These are phyloP conservation scores for Cantharis nigra DNA, from an alignment of 2,888 invertebrate genomes.

Conservation along the genomic window DNA sequence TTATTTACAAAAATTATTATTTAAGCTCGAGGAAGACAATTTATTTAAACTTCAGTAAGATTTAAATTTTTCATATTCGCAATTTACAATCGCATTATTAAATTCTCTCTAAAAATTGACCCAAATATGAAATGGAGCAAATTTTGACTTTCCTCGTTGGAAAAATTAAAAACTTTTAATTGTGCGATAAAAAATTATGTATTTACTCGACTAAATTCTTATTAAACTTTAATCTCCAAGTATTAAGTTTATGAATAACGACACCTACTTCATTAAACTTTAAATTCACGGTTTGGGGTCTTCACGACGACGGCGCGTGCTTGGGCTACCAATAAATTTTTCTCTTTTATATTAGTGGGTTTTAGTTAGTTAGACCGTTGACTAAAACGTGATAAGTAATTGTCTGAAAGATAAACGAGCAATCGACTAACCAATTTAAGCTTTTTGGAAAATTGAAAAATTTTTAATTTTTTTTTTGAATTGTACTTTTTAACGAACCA, in stretches of 20 bases:
- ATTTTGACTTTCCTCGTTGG: not conserved
- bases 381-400: not conserved
- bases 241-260: not conserved
- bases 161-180: not conserved
- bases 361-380: not conserved
- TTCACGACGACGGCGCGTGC: not conserved
- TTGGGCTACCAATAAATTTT: not conserved
- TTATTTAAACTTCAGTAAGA: not conserved
- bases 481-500: not conserved
- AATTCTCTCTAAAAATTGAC: conserved; percentile 4
- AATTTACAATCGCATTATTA: not conserved
- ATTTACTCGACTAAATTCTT: not conserved
- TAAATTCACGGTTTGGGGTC: not conserved
- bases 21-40: not conserved
- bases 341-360: not conserved
- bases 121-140: conserved; percentile 8
- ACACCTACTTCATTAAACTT: not conserved
- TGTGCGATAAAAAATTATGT: not conserved
- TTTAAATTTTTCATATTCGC: not conserved
- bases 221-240: not conserved
- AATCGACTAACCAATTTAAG: not conserved
- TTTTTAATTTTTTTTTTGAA: not conserved
- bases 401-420: not conserved
- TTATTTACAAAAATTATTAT: not conserved
- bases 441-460: not conserved